phyloP scores from a whole-genome alignment of 1,140 invertebrate species.

The Drosophila subpulchrella region DNA sequence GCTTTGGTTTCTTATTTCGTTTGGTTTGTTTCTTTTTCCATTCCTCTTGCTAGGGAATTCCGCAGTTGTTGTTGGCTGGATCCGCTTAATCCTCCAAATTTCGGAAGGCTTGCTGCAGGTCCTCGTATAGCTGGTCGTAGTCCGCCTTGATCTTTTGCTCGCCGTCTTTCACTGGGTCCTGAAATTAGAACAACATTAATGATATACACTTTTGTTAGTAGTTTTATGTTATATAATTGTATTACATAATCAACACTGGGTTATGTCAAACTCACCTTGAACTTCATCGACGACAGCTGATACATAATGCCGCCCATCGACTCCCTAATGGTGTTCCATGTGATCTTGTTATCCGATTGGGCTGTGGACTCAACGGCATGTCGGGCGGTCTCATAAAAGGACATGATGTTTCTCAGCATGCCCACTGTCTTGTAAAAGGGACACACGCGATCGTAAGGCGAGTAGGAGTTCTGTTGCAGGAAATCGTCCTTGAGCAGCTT shows the following conservation, averaged over 20 bases:
- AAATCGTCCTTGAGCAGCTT: slow-evolving; percentile 99
- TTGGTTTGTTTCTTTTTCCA: slow-evolving; percentile 40
- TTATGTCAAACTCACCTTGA: slow-evolving; percentile 90
- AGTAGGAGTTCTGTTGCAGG: slow-evolving; percentile 99
- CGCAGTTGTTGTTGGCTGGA: slow-evolving; percentile 10
- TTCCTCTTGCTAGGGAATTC: slow-evolving; percentile 30
- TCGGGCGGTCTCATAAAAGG: slow-evolving; percentile 98
- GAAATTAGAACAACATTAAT: slow-evolving; percentile 44
- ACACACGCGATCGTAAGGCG: slow-evolving; percentile 98
- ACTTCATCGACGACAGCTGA: slow-evolving; percentile 99
- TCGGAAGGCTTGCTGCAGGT: slow-evolving; percentile 98
- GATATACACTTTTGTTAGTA: not conserved
- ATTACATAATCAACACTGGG: too few species aligned
- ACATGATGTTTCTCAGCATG: slow-evolving; percentile 99
- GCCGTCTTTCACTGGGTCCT: slow-evolving; percentile 99
- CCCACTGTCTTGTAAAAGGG: slow-evolving; percentile 99
- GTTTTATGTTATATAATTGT: too few species aligned
- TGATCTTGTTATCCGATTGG: slow-evolving; percentile 99
- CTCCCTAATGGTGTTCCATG: slow-evolving; percentile 98
- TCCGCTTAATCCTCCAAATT: slow-evolving; percentile 97
- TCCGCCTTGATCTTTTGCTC: slow-evolving; percentile 98
- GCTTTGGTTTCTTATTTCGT: slow-evolving; percentile 63
- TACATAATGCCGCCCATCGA: slow-evolving; percentile 98
- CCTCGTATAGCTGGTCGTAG: slow-evolving; percentile 97
- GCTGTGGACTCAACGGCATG: slow-evolving; percentile 99